Conservation (phyloP, 2,888 invertebrate genomes). For the Monoplex corrugatus region DNA sequence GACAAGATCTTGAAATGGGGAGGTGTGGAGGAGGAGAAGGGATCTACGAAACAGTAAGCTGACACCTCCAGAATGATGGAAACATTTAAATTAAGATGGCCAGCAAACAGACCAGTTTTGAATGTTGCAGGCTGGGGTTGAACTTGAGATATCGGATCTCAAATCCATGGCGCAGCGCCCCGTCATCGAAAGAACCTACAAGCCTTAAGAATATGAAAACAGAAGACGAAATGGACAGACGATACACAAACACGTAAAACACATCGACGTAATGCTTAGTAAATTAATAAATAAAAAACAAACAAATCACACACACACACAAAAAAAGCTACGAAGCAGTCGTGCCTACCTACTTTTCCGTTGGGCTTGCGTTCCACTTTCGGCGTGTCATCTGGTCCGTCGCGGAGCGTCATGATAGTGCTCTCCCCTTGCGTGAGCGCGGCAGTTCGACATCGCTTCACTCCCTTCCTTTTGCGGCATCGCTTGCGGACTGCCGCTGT, state of each 20-base stretch:
- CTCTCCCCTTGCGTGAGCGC: slow-evolving; percentile 23
- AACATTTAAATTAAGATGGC: too few relatives aligned
- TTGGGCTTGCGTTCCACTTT: slow-evolving; percentile 10
- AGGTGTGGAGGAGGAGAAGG: too few relatives aligned
- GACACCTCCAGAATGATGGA: too few relatives aligned
- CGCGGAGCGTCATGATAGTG: not conserved
- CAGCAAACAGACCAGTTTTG: too few relatives aligned
- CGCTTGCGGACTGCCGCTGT: slow-evolving; percentile 23
- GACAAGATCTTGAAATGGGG: too few relatives aligned
- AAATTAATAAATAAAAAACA: not conserved
- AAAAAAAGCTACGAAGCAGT: not conserved
- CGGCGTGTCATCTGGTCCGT: not conserved
- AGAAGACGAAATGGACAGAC: too few relatives aligned
- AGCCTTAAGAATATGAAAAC: not conserved
- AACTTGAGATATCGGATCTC: too few relatives aligned
- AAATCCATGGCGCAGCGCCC: too few relatives aligned
- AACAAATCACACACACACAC: not conserved
- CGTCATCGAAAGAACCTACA: too few relatives aligned
- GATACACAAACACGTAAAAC: too few relatives aligned
- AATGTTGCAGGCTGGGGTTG: not conserved
- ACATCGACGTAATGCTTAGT: not conserved
- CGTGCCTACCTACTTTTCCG: slow-evolving; percentile 51
- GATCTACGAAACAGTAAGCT: too few relatives aligned
- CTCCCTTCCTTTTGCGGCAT: slow-evolving; percentile 47
- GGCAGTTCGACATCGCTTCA: slow-evolving; percentile 47